Evolutionary conservation across 2,797 vertebrate genomes (phyloP), one percentile per base, ranked within the genome.

Genomic region (Lerista edwardsae): DNA sequence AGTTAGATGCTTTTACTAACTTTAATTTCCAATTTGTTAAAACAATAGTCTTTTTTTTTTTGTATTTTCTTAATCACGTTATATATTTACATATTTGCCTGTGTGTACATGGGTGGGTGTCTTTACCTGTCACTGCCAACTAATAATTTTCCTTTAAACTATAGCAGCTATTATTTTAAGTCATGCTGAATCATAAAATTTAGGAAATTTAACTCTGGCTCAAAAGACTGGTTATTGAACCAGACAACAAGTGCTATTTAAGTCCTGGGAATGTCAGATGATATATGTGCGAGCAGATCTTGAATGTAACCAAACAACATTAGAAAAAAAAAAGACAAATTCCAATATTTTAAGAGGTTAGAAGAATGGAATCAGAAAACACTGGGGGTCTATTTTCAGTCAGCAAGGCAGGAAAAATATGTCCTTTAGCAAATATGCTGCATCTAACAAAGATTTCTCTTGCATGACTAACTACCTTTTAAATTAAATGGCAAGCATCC

Each of bases 391-490:
- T 80, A 85, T 75, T 90, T 75, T 31, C 74, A 79, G 82, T 39
- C 19, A 76, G 5, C 3, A 88, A n/a, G 5, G 1, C 0, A 11
- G 5, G 74, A 75, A 82, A 83, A 59, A 61, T 39, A 0, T 36
- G 51, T 75, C 82, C 44, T 87, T 88, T 88, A 86, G 34, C 86
- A 90, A 91, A 87, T 41, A 65, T 34, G 75, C 9, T 5, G 86
- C 29, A 71, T 21, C 82, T 83, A n/a, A 90, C 41, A 88, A 87
- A 87, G 25, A 86, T 91, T 92, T 91, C 75, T 90, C 47, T 80
- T 90, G 73, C 79, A 83, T 69, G 41, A 89, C 44, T 2, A 8
- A 69, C 57, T 86, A 83, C 61, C 90, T 93, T 91, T 86, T 51
- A 87, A 88, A 83, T 82, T 88, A 89, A 91, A 90, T 5, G 17